Conservation (phyloP, 2,797 vertebrate genomes). For the Helicolenus hilgendorfi region DNA sequence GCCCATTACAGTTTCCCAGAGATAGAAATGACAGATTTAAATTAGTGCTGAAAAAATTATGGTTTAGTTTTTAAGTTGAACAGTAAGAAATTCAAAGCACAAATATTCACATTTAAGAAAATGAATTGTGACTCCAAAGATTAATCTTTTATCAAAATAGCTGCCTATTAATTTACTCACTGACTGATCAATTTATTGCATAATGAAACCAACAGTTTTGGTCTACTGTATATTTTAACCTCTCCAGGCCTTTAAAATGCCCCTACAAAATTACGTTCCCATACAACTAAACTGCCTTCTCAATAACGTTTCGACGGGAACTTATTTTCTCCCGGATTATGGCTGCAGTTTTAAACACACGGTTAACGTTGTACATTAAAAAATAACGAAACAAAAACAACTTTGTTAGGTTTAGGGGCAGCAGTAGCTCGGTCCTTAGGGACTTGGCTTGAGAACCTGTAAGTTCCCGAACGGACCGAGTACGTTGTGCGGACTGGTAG, state of each 20-base stretch:
- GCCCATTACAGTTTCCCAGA: background rate
- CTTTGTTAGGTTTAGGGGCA: no score
- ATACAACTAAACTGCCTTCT: background rate
- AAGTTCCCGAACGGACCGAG: no score
- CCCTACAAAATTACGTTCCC: background rate
- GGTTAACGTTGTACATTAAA: background rate
- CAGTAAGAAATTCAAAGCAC: background rate
- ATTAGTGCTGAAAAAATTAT: background rate
- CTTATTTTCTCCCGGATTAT: background rate
- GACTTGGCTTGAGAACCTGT: no score
- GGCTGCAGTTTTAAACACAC: background rate
- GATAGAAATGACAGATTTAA: background rate
- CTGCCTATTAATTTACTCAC: background rate
- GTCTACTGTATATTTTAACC: background rate
- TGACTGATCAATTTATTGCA: background rate
- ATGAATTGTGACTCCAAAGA: rapidly evolving
- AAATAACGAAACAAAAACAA: no score
- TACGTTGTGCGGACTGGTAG: no score
- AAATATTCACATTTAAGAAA: background rate
- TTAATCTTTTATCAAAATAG: background rate
- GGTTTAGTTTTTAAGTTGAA: background rate
- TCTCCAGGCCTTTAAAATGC: background rate
- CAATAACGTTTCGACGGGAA: background rate
- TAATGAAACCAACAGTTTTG: background rate
- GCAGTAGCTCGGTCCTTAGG: no score